Base-by-base conservation (phyloP, 2,113 vertebrate genomes). In the Rhynchomys soricoides region DNA sequence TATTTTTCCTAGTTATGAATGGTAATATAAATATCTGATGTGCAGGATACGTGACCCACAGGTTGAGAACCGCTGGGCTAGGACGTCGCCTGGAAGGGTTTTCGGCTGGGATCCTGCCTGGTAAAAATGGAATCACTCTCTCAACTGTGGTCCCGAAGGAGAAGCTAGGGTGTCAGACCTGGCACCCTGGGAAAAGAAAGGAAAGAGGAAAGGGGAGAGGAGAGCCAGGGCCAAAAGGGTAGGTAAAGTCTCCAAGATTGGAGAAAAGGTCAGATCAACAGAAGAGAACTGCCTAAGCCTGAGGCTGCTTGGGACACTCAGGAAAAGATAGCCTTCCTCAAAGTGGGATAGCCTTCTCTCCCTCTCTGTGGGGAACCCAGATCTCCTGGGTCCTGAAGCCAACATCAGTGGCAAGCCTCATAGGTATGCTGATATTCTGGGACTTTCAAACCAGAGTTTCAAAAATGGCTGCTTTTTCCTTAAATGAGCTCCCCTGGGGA, bases 351-450 rank as follows among this genome's bases (percentile, higher is more conserved):
- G n/a, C 82, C 45, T 68, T 85, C 37, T 48, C 31, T 79, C 62
- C 21, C 62, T 17, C 13, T 87, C 43, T 26, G 62, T 71, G 86
- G 68, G 40, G 55, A 66, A 75, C 64, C 8, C 3, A 3, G 9
- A 64, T 90, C 68, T 95, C 86, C 78, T 31, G 79, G 50, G 50
- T 73, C 96, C 71, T 78, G 40, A 75, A 89, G 78, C 73, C 50
- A 62, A 17, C 31, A 88, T 50, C 22, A 81, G 45, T 57, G 86
- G 64, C 57, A 90, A 83, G 6, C 24, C 57, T 82, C 31, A 82
- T 45, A 5, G 10, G 50, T 43, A 70, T 24, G 37, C 62, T 81
- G 73, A 1, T 74, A 74, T 73, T 81, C 34, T 5, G 21, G 7
- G 34, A n/a, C 24, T 59, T 55, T 93, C 50, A 86, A 91, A 71